Evolutionary conservation across 1,140 invertebrate species (phyloP).

Genomic region (Euura lappo): DNA sequence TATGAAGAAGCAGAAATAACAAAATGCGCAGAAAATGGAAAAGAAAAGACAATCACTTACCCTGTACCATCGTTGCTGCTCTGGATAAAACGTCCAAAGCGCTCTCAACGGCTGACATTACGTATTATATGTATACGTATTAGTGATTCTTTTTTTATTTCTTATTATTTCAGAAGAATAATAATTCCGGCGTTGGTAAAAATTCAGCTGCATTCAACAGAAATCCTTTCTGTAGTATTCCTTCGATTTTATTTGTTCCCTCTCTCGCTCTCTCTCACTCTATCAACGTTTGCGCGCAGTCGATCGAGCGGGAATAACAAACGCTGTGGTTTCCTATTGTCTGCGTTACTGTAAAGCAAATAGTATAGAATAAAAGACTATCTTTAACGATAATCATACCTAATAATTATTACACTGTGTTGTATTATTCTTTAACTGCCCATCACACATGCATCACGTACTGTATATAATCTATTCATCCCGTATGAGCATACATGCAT

Average conservation of each 20-base stretch:
- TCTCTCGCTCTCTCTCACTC: background rate
- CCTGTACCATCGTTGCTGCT: slow-evolving; percentile 89
- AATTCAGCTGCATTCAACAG: too few species aligned
- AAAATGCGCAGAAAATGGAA: background rate
- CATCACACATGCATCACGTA: background rate
- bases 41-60: slow-evolving; percentile 58
- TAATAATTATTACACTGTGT: too few species aligned
- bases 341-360: too few species aligned
- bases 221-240: too few species aligned
- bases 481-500: background rate
- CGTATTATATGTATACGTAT: background rate
- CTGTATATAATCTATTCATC: slow-evolving; percentile 20
- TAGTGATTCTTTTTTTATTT: background rate
- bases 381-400: too few species aligned
- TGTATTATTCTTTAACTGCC: too few species aligned
- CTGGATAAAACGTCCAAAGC: slow-evolving; percentile 87
- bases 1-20: too few species aligned
- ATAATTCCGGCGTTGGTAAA: too few species aligned
- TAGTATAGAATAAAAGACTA: too few species aligned
- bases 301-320: too few species aligned
- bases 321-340: too few species aligned
- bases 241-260: background rate
- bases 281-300: too few species aligned
- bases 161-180: background rate
- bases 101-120: slow-evolving; percentile 73